These are phyloP conservation scores for Neotoxoptera formosana DNA, from an alignment of 1,140 invertebrate genomes.

Conservation along the genomic window DNA sequence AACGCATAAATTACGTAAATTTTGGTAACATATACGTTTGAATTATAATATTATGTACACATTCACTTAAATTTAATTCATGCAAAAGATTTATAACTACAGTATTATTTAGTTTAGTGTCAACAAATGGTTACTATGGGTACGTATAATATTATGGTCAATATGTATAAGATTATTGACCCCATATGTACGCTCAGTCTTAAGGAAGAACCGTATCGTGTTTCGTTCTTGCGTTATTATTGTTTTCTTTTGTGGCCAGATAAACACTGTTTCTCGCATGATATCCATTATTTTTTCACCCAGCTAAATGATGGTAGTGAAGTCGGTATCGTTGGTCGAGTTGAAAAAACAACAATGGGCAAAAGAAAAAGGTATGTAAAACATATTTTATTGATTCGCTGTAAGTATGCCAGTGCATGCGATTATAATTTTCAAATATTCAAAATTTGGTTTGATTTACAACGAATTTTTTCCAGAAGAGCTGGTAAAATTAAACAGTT, in stretches of 20 bases:
- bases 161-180: conserved; percentile 54
- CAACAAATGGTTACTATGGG: conserved; percentile 52
- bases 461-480: conserved; percentile 13
- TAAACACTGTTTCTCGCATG: not conserved
- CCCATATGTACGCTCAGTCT: not conserved
- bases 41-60: not conserved
- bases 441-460: not conserved
- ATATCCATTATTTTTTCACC: not conserved
- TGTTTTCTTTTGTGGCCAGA: conserved; percentile 31
- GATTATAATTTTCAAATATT: not conserved
- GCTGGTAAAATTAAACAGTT: conserved; percentile 36
- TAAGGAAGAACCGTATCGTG: conserved; percentile 28
- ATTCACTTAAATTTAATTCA: not conserved
- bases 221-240: not conserved
- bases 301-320: conserved; percentile 34
- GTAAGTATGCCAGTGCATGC: not conserved
- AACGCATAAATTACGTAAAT: not conserved
- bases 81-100: conserved; percentile 9
- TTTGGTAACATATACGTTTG: not conserved
- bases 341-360: conserved; percentile 80
- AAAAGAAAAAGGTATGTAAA: conserved; percentile 71
- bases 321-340: conserved; percentile 69
- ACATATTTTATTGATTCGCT: not conserved
- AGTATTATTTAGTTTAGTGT: not conserved
- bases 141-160: conserved; percentile 53